Evolutionary conservation across 2,888 invertebrate species (phyloP), one percentile per base, ranked within the genome.

Genomic region (Eupithecia exiguata): DNA sequence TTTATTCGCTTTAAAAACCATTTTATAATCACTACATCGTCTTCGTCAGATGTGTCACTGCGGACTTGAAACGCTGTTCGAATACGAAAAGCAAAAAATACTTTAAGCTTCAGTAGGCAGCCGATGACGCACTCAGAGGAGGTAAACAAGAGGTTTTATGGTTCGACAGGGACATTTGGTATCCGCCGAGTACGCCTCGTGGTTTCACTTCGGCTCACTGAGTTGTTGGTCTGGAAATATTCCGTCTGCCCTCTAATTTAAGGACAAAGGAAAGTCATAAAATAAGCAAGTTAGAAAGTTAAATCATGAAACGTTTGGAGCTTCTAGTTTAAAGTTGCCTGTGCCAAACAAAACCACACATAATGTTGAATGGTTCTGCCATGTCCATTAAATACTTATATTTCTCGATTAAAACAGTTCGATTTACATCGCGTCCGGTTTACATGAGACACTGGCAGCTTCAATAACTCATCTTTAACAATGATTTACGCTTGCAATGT

Each of bases 101-200:
- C 49, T 73, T 65, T 49, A 72, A 74, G 69, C 72, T 68, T 75
- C 74, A 71, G 73, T 75, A 75, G 73, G 73, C 75, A 69, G 49
- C 72, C 68, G 74, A 79, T 85, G 84, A 84, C 85, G 83, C 85
- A 85, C 79, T 78, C 78, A 68, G 76, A 75, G 75, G 80, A 83
- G 81, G 83, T 85, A 87, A 87, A 87, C 82, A 84, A 84, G 83
- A 80, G 78, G 79, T 83, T 86, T 86, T 86, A 87, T 81, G 84
- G 80, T 75, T 63, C 80, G 78, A 58, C 78, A 74, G 78, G 83
- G 81, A 82, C 81, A 81, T 82, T 80, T 77, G n/a, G 79, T 80
- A 77, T 78, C 71, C 68, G 63, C 72, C 77, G 72, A 77, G 78
- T 70, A 76, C 77, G 76, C 71, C 75, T 77, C 74, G 71, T 77